phyloP scores from a whole-genome alignment of 2,888 invertebrate genomes.

The Trilocha varians region DNA sequence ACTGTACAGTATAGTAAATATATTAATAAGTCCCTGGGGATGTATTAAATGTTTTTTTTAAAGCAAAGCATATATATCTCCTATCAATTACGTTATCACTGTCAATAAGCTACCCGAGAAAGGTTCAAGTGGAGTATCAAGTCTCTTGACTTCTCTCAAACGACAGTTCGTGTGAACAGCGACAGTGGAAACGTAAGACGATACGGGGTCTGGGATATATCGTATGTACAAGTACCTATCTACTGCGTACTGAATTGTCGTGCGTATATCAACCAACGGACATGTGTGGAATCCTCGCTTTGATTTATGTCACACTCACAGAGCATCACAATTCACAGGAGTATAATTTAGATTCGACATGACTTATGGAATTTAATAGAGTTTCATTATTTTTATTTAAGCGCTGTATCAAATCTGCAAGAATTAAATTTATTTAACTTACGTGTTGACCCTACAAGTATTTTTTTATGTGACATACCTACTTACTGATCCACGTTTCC shows the following conservation, averaged over 20 bases:
- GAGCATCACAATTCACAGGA: too few relatives aligned
- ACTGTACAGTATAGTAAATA: too few relatives aligned
- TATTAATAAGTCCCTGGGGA: too few relatives aligned
- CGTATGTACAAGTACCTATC: constrained; percentile 43
- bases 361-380: too few relatives aligned
- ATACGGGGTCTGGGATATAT: constrained; percentile 62
- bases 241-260: constrained; percentile 29
- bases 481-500: too few relatives aligned
- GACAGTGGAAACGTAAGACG: constrained; percentile 46
- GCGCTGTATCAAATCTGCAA: too few relatives aligned
- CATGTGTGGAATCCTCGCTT: constrained; percentile 50
- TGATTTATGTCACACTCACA: constrained; percentile 8
- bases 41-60: too few relatives aligned
- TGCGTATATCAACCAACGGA: constrained; percentile 33
- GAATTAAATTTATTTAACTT: too few relatives aligned
- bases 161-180: constrained; percentile 59
- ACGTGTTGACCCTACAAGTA: too few relatives aligned
- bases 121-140: constrained; percentile 26
- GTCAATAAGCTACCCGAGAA: constrained; percentile 11
- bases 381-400: too few relatives aligned
- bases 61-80: constrained; percentile 14
- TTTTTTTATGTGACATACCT: too few relatives aligned
- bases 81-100: neutral
- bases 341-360: too few relatives aligned
- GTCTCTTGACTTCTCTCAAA: constrained; percentile 8